Evolutionary conservation across 2,888 invertebrate species (phyloP).

Genomic region (Drosophila phalerata): DNA sequence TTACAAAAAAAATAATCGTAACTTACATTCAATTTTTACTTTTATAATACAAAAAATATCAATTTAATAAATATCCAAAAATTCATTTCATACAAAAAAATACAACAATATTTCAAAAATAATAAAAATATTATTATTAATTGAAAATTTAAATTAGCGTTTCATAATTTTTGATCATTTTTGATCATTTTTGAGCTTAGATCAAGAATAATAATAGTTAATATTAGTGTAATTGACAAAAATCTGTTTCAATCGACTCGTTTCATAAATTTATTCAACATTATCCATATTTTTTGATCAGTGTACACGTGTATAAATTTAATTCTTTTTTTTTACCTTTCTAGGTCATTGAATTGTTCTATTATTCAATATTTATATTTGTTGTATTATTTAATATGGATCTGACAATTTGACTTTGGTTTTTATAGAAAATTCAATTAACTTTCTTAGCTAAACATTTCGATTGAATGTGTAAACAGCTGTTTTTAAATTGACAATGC

Average conservation of each 20-base stretch:
- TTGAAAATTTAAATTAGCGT: too few relatives aligned
- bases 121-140: too few relatives aligned
- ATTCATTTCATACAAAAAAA: too few relatives aligned
- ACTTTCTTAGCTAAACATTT: neutral
- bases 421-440: neutral
- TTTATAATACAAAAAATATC: too few relatives aligned
- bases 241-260: neutral
- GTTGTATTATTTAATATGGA: neutral
- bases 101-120: too few relatives aligned
- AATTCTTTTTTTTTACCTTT: neutral
- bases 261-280: neutral
- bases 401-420: slow-evolving; percentile 10
- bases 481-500: neutral
- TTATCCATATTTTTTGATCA: neutral
- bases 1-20: too few relatives aligned
- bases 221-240: too few relatives aligned
- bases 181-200: too few relatives aligned
- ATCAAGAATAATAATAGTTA: too few relatives aligned
- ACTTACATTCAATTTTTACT: too few relatives aligned
- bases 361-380: neutral
- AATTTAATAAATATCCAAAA: too few relatives aligned
- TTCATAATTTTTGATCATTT: too few relatives aligned
- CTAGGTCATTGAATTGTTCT: neutral
- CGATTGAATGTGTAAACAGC: slow-evolving; percentile 15
- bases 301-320: neutral